These are phyloP conservation scores for Pycnomerus fuliginosus DNA, from an alignment of 2,888 invertebrate species.

Conservation along the genomic window DNA sequence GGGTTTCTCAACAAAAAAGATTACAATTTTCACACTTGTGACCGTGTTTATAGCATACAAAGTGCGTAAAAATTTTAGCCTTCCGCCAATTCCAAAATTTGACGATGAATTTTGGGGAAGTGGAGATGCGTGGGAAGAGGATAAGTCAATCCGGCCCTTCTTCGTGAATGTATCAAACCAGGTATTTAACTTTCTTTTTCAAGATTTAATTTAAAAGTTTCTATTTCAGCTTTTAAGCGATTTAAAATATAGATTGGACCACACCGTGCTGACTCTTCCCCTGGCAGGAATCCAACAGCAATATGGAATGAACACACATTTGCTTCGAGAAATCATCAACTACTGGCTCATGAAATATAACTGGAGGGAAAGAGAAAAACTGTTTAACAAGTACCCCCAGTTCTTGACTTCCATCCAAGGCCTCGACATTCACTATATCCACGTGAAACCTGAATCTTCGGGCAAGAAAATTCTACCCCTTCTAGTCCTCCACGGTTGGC, in stretches of 20 bases:
- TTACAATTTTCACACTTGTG: too few relatives aligned
- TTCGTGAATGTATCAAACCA: too few relatives aligned
- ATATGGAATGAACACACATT: slow-evolving; percentile 75
- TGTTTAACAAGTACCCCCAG: slow-evolving; percentile 67
- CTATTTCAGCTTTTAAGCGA: too few relatives aligned
- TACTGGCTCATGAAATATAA: slow-evolving; percentile 76
- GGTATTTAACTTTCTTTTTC: too few relatives aligned
- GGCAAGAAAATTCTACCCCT: slow-evolving; percentile 60
- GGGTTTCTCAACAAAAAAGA: too few relatives aligned
- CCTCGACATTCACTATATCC: slow-evolving; percentile 59
- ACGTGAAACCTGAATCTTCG: slow-evolving; percentile 56
- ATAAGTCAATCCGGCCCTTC: too few relatives aligned
- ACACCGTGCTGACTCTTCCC: slow-evolving; percentile 54
- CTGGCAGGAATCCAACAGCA: slow-evolving; percentile 69
- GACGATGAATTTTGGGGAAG: too few relatives aligned
- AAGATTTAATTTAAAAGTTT: too few relatives aligned
- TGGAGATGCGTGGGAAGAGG: too few relatives aligned
- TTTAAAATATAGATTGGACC: slow-evolving; percentile 58
- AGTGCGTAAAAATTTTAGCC: too few relatives aligned
- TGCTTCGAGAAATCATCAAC: slow-evolving; percentile 65
- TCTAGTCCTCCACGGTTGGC: slow-evolving; percentile 84
- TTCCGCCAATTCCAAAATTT: too few relatives aligned
- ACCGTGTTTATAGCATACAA: too few relatives aligned
- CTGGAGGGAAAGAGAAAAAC: slow-evolving; percentile 63
- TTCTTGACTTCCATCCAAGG: slow-evolving; percentile 73